Base-by-base conservation (phyloP, 2,797 vertebrate species). In the Pagetopsis macropterus region DNA sequence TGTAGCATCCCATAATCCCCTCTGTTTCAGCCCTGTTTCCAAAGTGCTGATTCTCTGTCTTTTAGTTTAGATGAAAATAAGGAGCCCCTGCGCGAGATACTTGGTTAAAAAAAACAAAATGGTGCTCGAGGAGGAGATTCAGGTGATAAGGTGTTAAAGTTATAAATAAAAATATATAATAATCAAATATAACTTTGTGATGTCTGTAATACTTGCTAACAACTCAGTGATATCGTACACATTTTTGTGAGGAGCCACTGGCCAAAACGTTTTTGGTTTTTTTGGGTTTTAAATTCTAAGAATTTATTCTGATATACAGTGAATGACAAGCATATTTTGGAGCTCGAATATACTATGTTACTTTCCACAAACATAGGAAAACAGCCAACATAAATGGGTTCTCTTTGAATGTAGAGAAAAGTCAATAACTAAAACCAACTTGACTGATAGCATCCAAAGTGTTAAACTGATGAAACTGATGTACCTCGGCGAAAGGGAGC, bases 381-480 rank as follows among this genome's bases (percentile, higher is more conserved):
- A 14, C 19, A 4, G 41, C 19, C 14, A 21, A 23, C 9, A 11
- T 37, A 66, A 46, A 70, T 11, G 0, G 1, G 2, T 1, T 7
- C 10, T 51, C 23, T 70, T 52, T 44, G 6, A 61, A 55, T 44
- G 58, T 48, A 1, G 27, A 61, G 40, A 33, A 31, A 45, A 60
- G 14, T 57, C 44, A 54, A 19, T 50, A 61, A 56, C 50, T 64
- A 13, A 37, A 60, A 65, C 56, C 56, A 81, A 58, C 72, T 59
- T 9, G 41, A 46, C 40, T n/a, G 76, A 77, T 77, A 33, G 63
- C 7, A 15, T 37, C 66, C 64, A 33, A 71, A 72, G 66, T 82
- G 79, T 80, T 80, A 74, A 69, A 80, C 17, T 19, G 71, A 79
- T 83, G 67, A 70, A 83, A 65, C 63, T 44, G 85, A 86, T 83